These are phyloP conservation scores for Ceratina calcarata DNA, from an alignment of 1,140 invertebrate species.

Conservation along the genomic window DNA sequence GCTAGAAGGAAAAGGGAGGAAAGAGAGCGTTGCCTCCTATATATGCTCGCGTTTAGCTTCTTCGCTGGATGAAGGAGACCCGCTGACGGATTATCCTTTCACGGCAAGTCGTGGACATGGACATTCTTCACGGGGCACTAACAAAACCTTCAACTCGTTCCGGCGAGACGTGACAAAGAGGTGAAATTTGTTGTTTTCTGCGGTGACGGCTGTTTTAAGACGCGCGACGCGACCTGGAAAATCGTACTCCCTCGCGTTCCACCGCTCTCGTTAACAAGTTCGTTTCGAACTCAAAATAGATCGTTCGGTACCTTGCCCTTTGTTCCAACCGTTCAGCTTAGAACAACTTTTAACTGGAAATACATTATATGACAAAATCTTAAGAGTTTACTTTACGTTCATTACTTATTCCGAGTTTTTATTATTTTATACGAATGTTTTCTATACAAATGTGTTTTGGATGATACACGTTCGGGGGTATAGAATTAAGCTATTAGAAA, in stretches of 20 bases:
- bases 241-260: background rate
- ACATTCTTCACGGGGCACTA: constrained; percentile 37
- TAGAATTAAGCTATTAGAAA: constrained; percentile 18
- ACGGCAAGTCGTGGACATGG: constrained; percentile 44
- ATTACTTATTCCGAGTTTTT: too few species aligned
- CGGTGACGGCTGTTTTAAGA: constrained; percentile 10
- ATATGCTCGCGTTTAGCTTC: constrained; percentile 75
- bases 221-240: constrained; percentile 23
- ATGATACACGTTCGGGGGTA: background rate
- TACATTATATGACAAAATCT: too few species aligned
- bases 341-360: too few species aligned
- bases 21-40: constrained; percentile 58
- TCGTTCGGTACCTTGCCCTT: background rate
- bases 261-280: background rate
- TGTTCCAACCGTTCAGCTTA: background rate
- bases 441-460: background rate
- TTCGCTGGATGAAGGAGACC: constrained; percentile 57
- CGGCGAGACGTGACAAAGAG: constrained; percentile 37
- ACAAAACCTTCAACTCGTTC: constrained; percentile 34
- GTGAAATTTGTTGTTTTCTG: constrained; percentile 42
- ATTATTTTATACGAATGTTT: too few species aligned
- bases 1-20: constrained; percentile 54
- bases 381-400: too few species aligned
- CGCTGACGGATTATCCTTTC: constrained; percentile 73
- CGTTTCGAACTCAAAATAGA: background rate